Base-by-base conservation (phyloP, 2,797 vertebrate genomes). In the Rallus crepitans region DNA sequence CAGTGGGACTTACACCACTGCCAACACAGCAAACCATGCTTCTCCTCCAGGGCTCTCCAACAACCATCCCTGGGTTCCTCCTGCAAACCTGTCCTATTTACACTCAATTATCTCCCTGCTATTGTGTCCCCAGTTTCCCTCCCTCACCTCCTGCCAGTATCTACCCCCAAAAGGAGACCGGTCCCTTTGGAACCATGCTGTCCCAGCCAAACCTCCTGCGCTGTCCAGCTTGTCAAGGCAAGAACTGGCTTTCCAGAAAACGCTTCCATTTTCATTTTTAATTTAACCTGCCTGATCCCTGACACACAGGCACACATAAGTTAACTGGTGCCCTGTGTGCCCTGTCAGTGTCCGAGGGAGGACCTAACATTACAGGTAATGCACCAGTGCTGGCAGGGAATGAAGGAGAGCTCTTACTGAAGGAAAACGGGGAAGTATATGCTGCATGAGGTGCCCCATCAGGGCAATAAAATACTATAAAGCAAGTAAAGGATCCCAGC, bases 371-470 rank as follows among this genome's bases (percentile, higher is more conserved):
- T 39, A 61, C 20, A 61, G 42, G 30, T 42, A 87, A 66, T 4
- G 50, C 39, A 39, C 45, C 50, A 57, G 47, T 6, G 6, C 17
- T 71, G n/a, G 53, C 87, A 57, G 27, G 61, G 30, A 76, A 56
- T 2, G 3, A 80, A 76, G 50, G 7, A 56, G 42, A 42, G 48
- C 20, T 68, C 30, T 53, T 66, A 16, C 24, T 66, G 48, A 63
- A 83, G 83, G 48, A 66, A 83, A 87, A 61, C 1, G 42, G 24
- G 11, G 42, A 30, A 31, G 24, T 23, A 28, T 63, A 48, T 2
- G 1, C 31, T n/a, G 45, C 0, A 0, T 16, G 48, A 87, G 15
- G 55, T 0, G 0, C 57, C 42, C 27, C 24, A 68, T 15, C 23
- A 30, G 21, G 48, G 11, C 48, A 76, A 53, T 48, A 80, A 37